Percentiles rank a stretch among this genome's conserved stretches.
Evolutionary conservation across 2,113 vertebrate genomes (phyloP).

Genomic region (Dendropsophus ebraccatus): DNA sequence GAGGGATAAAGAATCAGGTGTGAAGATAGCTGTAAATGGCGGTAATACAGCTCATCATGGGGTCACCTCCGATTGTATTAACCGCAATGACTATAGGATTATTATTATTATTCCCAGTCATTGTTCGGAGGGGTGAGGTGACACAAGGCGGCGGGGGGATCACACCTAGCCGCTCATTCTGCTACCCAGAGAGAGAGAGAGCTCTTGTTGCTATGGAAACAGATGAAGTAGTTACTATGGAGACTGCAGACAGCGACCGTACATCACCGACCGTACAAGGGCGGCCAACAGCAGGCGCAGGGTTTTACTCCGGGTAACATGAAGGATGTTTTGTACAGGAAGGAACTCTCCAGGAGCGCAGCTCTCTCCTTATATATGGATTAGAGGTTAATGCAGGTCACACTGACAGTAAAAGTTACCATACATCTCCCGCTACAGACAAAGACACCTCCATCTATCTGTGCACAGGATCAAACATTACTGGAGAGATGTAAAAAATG

Average conservation of each 20-base stretch:
- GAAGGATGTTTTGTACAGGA: neutral
- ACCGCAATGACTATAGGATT: neutral
- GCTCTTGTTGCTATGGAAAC: slow-evolving; percentile 43
- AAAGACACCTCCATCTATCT: neutral
- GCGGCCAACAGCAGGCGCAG: neutral
- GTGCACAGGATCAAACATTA: neutral
- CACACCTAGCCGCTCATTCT: neutral
- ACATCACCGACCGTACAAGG: neutral
- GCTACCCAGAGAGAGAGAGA: slow-evolving; percentile 20
- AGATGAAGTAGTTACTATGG: slow-evolving; percentile 46
- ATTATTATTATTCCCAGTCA: neutral
- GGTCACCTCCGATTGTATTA: neutral
- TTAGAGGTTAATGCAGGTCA: slow-evolving; percentile 4
- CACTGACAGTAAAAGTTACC: neutral
- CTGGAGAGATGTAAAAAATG: too few relatives aligned
- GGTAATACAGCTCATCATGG: neutral
- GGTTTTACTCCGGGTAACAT: too few relatives aligned
- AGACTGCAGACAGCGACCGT: slow-evolving; percentile 34
- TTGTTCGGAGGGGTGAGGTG: neutral
- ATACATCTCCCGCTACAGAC: neutral
- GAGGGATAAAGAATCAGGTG: neutral
- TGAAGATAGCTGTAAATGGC: neutral
- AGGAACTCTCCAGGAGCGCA: neutral
- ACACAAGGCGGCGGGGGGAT: neutral
- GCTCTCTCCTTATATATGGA: neutral